phyloP scores from a whole-genome alignment of 2,113 vertebrate genomes.

The Platycercus adscitus region DNA sequence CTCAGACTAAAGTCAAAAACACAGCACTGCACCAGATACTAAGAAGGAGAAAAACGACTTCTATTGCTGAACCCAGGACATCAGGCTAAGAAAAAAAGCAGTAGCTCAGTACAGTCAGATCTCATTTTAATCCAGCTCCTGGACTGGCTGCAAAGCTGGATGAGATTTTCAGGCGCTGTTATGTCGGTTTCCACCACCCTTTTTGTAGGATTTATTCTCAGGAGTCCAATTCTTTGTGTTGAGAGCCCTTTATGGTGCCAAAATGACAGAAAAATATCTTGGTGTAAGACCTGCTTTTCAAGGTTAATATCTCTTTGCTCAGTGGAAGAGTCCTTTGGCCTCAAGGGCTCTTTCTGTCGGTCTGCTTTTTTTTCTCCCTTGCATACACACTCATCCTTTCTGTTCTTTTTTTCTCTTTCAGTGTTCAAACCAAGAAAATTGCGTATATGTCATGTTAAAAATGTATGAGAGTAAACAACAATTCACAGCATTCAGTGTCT shows the following conservation, averaged over 20 bases:
- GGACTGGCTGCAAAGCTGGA: not conserved
- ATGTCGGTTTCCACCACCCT: not conserved
- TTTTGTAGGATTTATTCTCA: slow-evolving; percentile 14
- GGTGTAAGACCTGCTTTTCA: slow-evolving; percentile 43
- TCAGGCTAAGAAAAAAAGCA: not conserved
- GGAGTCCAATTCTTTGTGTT: not conserved
- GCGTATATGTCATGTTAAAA: slow-evolving; percentile 13
- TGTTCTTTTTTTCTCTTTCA: not conserved
- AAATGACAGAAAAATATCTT: slow-evolving; percentile 36
- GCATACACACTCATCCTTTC: not conserved
- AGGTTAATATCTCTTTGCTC: slow-evolving; percentile 3
- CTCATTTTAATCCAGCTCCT: not conserved
- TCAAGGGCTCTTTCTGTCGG: not conserved
- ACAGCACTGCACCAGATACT: not conserved
- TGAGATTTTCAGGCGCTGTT: not conserved
- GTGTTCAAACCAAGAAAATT: slow-evolving; percentile 41
- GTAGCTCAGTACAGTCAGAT: not conserved
- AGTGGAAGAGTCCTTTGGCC: slow-evolving; percentile 17
- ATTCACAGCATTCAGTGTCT: not conserved
- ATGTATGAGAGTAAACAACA: slow-evolving; percentile 15
- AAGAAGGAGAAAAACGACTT: not conserved
- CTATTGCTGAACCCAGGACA: not conserved
- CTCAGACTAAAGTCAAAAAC: not conserved
- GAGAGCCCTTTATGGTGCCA: not conserved
- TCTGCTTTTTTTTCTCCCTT: not conserved